Conservation (phyloP, 2,113 vertebrate species). For the Fregata magnificens region DNA sequence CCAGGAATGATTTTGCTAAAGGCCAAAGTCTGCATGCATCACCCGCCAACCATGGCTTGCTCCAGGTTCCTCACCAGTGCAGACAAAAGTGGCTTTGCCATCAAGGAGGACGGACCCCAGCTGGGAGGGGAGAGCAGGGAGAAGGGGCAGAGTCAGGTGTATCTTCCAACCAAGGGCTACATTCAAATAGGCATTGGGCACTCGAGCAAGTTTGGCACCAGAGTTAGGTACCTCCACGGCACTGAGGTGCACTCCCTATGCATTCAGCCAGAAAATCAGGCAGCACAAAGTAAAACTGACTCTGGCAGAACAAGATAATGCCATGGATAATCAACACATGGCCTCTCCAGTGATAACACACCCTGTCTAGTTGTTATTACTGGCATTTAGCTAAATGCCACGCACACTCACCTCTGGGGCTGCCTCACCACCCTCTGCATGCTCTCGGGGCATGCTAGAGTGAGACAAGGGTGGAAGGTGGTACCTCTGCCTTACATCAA, state of each 20-base stretch:
- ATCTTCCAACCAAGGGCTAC: neutral
- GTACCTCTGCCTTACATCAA: neutral
- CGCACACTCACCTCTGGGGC: neutral
- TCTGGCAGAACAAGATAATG: neutral
- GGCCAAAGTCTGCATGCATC: neutral
- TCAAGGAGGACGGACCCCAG: neutral
- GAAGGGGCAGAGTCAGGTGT: neutral
- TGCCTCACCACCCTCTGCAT: neutral
- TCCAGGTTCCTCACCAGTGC: neutral
- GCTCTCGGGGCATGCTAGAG: neutral
- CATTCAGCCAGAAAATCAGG: neutral
- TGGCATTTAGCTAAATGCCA: neutral
- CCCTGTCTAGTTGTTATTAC: neutral
- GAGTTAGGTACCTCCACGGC: neutral
- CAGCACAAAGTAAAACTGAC: neutral
- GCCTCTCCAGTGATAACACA: neutral
- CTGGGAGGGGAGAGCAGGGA: neutral
- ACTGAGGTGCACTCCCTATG: neutral
- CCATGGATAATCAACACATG: neutral
- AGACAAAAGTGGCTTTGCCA: neutral
- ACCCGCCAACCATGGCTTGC: neutral
- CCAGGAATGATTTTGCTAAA: neutral
- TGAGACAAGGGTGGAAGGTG: neutral
- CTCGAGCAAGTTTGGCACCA: neutral
- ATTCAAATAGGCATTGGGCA: neutral